Percentiles rank a stretch among this genome's conserved stretches.
These are phyloP conservation scores for Choristoneura fumiferana DNA, from an alignment of 1,140 invertebrate genomes.

Conservation along the genomic window DNA sequence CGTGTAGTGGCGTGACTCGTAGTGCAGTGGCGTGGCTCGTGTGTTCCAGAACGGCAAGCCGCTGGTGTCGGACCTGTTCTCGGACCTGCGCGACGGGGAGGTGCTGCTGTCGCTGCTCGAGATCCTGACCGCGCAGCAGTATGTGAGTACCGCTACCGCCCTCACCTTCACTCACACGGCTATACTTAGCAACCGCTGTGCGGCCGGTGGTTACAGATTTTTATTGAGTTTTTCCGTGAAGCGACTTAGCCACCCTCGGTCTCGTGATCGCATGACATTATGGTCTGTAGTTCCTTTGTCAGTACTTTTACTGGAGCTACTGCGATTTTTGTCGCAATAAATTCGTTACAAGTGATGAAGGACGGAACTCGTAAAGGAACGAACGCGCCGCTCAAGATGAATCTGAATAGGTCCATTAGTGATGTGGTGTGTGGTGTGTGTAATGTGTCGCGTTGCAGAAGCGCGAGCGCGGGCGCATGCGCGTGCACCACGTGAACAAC, in stretches of 20 bases:
- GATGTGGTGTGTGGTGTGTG: conserved; percentile 35
- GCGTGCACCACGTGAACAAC: conserved; percentile 95
- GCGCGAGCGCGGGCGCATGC: conserved; percentile 92
- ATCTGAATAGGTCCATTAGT: neutral
- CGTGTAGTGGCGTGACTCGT: too few relatives aligned
- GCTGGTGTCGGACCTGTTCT: conserved; percentile 89
- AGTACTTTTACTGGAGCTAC: too few relatives aligned
- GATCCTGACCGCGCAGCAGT: conserved; percentile 90
- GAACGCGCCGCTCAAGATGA: too few relatives aligned
- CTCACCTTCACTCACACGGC: neutral
- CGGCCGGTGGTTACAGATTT: neutral
- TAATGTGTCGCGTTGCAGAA: conserved; percentile 81
- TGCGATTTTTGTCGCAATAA: too few relatives aligned
- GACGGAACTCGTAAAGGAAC: too few relatives aligned
- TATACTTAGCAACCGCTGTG: too few relatives aligned
- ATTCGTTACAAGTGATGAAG: too few relatives aligned
- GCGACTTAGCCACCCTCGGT: neutral
- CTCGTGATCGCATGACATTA: too few relatives aligned
- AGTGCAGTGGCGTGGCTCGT: neutral
- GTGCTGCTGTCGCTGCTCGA: conserved; percentile 90
- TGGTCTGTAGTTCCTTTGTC: too few relatives aligned
- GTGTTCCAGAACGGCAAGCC: conserved; percentile 84
- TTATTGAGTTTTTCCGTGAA: neutral
- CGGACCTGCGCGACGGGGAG: conserved; percentile 93
- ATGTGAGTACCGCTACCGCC: conserved; percentile 81